Base-by-base conservation (phyloP, 2,888 invertebrate species). In the Chaitophorus viminalis region DNA sequence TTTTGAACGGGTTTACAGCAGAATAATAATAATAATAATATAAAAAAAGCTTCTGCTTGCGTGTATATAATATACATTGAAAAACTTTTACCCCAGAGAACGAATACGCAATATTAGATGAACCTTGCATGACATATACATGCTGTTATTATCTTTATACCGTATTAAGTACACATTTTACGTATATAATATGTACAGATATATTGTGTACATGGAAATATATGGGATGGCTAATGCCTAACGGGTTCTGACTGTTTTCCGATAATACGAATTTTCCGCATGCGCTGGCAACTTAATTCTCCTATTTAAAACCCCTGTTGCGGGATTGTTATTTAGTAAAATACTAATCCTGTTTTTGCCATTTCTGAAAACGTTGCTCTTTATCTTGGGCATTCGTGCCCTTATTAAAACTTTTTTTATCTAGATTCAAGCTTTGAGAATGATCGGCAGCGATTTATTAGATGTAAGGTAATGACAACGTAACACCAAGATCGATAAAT, bases 221-320 rank as follows among this genome's bases (percentile, higher is more conserved):
- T 60, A 60, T 25, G 46, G 46, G 29, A 76, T 46, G 29, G 33
- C 76, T 76, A 39, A 60, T 78, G 60, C 18, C 52, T 60, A 60
- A 78, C 78, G 33, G 31, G 21, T 77, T 78, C 14, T n/a, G 54
- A 25, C 54, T 31, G 78, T 78, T 33, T 39, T 60, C 60, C 78
- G 78, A 78, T 60, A 33, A 78, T 60, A 78, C 54, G 54, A 33
- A 78, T 60, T 33, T 78, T 78, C 78, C 78, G 33, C 78, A n/a
- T 78, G 78, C 25, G 54, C 54, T 18, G 78, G 3, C 33, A 11
- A 33, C 60, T 33, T 25, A 54, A 33, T 78, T 78, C 31, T 60
- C 33, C 18, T 33, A 78, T 60, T 78, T 60, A 78, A 78, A 78
- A 78, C 60, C 33, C 25, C 6, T 17, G 33, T 60, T 25, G 78